Conservation (phyloP, 2,797 vertebrate genomes). For the Acanthis flammea region DNA sequence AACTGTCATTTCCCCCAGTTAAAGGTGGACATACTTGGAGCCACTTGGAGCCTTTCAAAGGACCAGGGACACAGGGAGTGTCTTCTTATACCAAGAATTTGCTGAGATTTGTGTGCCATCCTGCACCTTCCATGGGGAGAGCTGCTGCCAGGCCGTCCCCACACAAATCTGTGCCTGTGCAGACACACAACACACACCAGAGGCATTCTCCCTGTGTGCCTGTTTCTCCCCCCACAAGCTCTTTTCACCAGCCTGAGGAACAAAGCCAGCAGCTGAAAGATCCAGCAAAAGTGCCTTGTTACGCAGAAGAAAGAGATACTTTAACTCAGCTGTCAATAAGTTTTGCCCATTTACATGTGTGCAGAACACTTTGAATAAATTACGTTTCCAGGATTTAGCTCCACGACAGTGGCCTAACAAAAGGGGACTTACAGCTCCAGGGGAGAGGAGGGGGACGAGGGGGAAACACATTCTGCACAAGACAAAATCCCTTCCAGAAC, state of each 20-base stretch:
- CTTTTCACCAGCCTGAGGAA: not conserved
- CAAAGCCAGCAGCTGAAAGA: conserved; percentile 35
- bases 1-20: not conserved
- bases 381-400: conserved; percentile 45
- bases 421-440: not conserved
- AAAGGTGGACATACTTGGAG: not conserved
- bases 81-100: accelerated
- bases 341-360: conserved; percentile 56
- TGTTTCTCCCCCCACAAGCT: not conserved
- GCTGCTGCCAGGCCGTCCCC: accelerated
- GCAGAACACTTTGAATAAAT: conserved; percentile 51
- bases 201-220: not conserved
- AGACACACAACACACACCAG: not conserved
- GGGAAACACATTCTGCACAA: conserved; percentile 21
- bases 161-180: not conserved
- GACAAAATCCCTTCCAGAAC: conserved; percentile 29
- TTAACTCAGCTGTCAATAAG: conserved; percentile 61
- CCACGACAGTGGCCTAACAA: not conserved
- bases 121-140: accelerated
- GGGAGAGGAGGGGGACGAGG: not conserved
- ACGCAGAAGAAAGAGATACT: conserved; percentile 52
- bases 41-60: not conserved
- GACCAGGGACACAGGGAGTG: accelerated
- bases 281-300: conserved; percentile 25
- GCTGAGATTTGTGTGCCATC: not conserved